A percentile compares a stretch with the other conserved stretches of the same genome.
Conservation (phyloP, 53 echinoderm and acorn worm species). For the Holothuria scabra region DNA sequence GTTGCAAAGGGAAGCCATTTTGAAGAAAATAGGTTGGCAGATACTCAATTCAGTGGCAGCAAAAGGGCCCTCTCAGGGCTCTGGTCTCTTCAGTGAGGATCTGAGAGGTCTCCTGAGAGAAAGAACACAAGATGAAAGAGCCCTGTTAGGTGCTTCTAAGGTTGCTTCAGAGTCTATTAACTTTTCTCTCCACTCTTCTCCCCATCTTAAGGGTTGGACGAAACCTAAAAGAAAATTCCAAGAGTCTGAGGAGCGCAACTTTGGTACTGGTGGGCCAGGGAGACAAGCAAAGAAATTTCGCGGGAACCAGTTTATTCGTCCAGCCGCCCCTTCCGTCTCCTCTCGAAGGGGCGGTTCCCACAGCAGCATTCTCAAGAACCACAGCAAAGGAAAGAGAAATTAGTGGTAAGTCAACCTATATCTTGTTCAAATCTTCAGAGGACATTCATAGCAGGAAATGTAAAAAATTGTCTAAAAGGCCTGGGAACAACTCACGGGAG, state of each 20-base stretch:
- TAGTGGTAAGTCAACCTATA: background rate
- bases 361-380: background rate
- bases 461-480: background rate
- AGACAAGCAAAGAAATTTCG: constrained; percentile 7
- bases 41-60: background rate
- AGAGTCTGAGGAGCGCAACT: background rate
- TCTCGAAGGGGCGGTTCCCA: background rate
- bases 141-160: constrained; percentile 8
- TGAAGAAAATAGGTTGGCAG: constrained; percentile 8
- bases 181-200: background rate
- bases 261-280: background rate
- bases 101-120: background rate
- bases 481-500: constrained; percentile 2
- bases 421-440: background rate
- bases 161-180: background rate
- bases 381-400: constrained; percentile 17
- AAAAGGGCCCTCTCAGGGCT: background rate
- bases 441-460: background rate
- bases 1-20: background rate
- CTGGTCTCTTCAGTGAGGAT: constrained; percentile 22
- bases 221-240: too few relatives aligned
- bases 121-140: constrained; percentile 25
- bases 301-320: background rate
- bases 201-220: background rate
- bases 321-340: background rate